Conservation (phyloP, 1,140 invertebrate genomes). For the Nymphalis io region DNA sequence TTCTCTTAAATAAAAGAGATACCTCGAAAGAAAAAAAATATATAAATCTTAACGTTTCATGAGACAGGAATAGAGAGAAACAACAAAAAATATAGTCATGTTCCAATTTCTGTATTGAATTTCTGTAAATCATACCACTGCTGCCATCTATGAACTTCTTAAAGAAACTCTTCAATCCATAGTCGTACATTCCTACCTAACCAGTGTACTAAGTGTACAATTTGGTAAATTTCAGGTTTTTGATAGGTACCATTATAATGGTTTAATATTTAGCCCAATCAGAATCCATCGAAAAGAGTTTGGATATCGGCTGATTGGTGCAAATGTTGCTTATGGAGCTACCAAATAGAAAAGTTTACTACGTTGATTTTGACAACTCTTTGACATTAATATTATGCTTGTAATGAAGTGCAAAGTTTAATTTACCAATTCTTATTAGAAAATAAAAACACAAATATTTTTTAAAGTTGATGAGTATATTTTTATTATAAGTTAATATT, state of each 20-base stretch:
- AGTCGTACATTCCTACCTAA: slow-evolving; percentile 12
- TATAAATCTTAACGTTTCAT: slow-evolving; percentile 45
- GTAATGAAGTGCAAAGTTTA: slow-evolving; percentile 32
- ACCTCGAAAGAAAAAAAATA: slow-evolving; percentile 37
- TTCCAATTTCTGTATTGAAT: slow-evolving; percentile 64
- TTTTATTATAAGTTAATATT: background rate
- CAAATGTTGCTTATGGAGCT: slow-evolving; percentile 23
- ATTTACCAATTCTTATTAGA: background rate
- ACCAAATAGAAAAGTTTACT: slow-evolving; percentile 31
- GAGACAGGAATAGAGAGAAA: slow-evolving; percentile 43
- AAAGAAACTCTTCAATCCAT: slow-evolving; percentile 25
- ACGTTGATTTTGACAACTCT: slow-evolving; percentile 29
- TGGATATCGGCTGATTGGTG: slow-evolving; percentile 26
- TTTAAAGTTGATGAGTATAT: background rate
- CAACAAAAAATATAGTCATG: slow-evolving; percentile 44
- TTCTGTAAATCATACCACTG: slow-evolving; percentile 59
- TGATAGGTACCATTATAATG: slow-evolving; percentile 17
- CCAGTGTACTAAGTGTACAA: slow-evolving; percentile 21
- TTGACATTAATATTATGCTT: slow-evolving; percentile 43
- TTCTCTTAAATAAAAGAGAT: slow-evolving; percentile 29
- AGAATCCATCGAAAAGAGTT: slow-evolving; percentile 11
- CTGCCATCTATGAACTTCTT: slow-evolving; percentile 58
- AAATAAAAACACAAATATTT: background rate
- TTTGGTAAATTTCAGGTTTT: slow-evolving; percentile 24
- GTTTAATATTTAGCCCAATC: slow-evolving; percentile 23